Evolutionary conservation across 2,113 vertebrate species (phyloP).

Genomic region (Phoenicopterus ruber): DNA sequence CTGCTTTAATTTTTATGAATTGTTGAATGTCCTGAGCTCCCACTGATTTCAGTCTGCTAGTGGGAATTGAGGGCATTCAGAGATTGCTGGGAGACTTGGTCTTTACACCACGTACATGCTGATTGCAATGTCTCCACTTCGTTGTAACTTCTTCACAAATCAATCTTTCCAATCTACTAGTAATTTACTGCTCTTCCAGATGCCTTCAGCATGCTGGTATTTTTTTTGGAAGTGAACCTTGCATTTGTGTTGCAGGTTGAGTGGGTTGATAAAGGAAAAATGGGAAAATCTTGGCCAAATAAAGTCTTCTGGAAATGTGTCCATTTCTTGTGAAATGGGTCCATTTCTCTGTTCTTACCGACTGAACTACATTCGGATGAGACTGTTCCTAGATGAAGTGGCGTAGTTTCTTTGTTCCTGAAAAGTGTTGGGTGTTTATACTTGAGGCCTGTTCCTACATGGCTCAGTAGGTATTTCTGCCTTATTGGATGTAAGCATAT

Average conservation of each 20-base stretch:
- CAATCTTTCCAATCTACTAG: constrained; percentile 48
- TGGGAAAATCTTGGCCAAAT: not conserved
- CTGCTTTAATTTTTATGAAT: constrained; percentile 47
- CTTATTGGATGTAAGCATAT: not conserved
- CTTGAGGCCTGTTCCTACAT: not conserved
- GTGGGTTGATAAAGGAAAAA: not conserved
- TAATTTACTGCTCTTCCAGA: constrained; percentile 56
- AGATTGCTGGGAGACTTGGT: not conserved
- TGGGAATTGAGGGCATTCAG: constrained; percentile 49
- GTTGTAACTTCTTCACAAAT: constrained; percentile 42
- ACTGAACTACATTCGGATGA: not conserved
- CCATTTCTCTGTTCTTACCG: not conserved
- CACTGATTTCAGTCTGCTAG: constrained; percentile 27
- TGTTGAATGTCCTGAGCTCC: constrained; percentile 50
- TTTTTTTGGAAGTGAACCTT: not conserved
- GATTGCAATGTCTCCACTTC: constrained; percentile 30
- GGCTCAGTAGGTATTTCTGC: not conserved
- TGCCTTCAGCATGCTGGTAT: constrained; percentile 33
- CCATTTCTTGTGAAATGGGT: not conserved
- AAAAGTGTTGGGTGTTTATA: not conserved
- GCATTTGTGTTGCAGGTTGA: not conserved
- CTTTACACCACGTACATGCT: constrained; percentile 8
- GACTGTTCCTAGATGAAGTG: not conserved
- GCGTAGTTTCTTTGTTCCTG: not conserved
- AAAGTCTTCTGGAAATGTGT: not conserved